These are phyloP conservation scores for Dryas iulia DNA, from an alignment of 1,140 invertebrate species.

Conservation along the genomic window DNA sequence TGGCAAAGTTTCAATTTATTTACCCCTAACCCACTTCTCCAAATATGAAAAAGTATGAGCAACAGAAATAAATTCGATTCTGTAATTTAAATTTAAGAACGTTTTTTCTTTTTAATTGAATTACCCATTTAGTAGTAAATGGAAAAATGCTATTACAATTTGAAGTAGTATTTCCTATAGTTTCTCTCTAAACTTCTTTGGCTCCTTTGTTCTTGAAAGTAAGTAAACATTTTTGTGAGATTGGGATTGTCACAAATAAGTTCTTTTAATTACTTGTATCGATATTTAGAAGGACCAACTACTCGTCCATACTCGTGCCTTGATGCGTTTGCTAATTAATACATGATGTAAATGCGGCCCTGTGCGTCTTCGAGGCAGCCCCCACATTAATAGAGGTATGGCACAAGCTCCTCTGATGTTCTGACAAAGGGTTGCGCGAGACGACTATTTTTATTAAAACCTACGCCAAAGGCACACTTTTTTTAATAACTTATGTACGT, in stretches of 20 bases:
- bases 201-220: background rate
- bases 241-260: too few species aligned
- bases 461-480: conserved; percentile 74
- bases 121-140: conserved; percentile 10
- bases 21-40: conserved; percentile 32
- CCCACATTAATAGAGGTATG: conserved; percentile 73
- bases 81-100: conserved; percentile 28
- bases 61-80: conserved; percentile 32
- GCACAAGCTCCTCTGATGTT: conserved; percentile 69
- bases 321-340: conserved; percentile 48
- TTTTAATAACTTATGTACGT: conserved; percentile 80
- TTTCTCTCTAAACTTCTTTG: conserved; percentile 1
- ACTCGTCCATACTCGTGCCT: too few species aligned
- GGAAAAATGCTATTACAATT: conserved; percentile 14
- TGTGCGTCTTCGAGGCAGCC: conserved; percentile 71
- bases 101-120: conserved; percentile 26
- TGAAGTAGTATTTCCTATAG: background rate
- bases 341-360: conserved; percentile 50
- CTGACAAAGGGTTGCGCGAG: conserved; percentile 72
- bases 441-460: conserved; percentile 80
- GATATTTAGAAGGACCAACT: background rate
- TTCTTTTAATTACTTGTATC: too few species aligned
- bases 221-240: background rate
- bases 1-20: conserved; percentile 37
- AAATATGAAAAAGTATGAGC: conserved; percentile 36